Percentiles rank a stretch among this genome's conserved stretches.
Conservation (phyloP, 2,113 vertebrate species). For the Corythaeola cristata region DNA sequence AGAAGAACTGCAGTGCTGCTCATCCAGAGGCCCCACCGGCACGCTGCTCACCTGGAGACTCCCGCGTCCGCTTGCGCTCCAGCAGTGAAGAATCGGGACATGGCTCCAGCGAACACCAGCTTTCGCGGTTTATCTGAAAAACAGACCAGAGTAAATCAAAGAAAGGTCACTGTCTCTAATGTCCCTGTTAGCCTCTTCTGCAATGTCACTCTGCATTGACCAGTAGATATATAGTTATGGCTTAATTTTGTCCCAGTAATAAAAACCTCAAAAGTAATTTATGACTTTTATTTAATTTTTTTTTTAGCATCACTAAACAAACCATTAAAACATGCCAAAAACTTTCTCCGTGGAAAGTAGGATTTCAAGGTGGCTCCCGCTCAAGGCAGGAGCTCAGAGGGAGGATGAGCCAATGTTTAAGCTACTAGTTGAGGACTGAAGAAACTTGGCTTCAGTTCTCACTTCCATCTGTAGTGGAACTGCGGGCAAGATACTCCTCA, state of each 20-base stretch:
- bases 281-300: background rate
- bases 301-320: background rate
- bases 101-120: conserved; percentile 75
- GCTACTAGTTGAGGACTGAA: background rate
- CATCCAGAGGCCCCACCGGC: background rate
- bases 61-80: conserved; percentile 15
- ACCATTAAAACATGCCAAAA: background rate
- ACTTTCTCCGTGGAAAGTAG: background rate
- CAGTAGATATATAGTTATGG: background rate
- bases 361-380: background rate
- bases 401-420: background rate
- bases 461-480: background rate
- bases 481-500: background rate
- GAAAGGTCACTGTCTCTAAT: background rate
- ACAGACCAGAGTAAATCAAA: background rate
- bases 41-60: conserved; percentile 64
- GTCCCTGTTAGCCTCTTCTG: background rate
- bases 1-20: background rate
- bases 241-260: background rate
- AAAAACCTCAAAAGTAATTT: background rate
- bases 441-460: background rate
- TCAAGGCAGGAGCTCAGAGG: conserved; percentile 1
- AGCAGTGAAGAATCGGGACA: conserved; percentile 64
- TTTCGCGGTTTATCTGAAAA: conserved; percentile 80
- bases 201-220: background rate